Base-by-base conservation (phyloP, 2,797 vertebrate species). In the Adelosebastes latens region DNA sequence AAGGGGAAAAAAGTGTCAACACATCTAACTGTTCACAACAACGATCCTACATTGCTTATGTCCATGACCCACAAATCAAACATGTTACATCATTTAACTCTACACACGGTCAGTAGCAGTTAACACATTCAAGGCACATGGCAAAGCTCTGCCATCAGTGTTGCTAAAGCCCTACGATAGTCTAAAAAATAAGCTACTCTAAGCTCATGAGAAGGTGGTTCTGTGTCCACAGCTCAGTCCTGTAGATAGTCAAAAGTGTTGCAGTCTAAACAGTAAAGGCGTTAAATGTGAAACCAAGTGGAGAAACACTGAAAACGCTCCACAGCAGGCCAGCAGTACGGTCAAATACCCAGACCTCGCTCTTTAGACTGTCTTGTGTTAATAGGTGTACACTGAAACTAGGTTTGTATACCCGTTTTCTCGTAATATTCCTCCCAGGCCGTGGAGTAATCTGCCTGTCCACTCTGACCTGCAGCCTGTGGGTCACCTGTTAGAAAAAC, bases 351-450 rank as follows among this genome's bases (percentile, higher is more conserved):
- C 87, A 92, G 88, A 87, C 90, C 91, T 86, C 81, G 81, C 94
- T 93, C 93, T 94, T 94, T 93, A 94, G 90, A 90, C 94, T 94
- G 92, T 20, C 87, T 89, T 83, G 93, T 93, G 87, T 91, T 86
- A 85, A 88, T 88, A 87, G 78, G 86, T 90, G 92, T 89, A 94
- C 93, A 91, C 95, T 94, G 90, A 92, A 94, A 92, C 95, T 96
- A 96, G 86, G 83, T 88, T 95, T 87, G 90, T 97, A 84, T 97
- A 99, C 98, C 98, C 96, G 97, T 98, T 97, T 99, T 99, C 96
- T 99, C 98, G 97, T 99, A 99, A 97, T 99, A 99, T 88, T 99
- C 99, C 94, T 99, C 98, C 98, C 98, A 99, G 93, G 99, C 98
- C 96, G 99, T 98, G 92, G 98, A 98, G 95, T 99, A 99, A 97